These are phyloP conservation scores for Atta cephalotes DNA, from an alignment of 1,140 invertebrate species.

Conservation along the genomic window DNA sequence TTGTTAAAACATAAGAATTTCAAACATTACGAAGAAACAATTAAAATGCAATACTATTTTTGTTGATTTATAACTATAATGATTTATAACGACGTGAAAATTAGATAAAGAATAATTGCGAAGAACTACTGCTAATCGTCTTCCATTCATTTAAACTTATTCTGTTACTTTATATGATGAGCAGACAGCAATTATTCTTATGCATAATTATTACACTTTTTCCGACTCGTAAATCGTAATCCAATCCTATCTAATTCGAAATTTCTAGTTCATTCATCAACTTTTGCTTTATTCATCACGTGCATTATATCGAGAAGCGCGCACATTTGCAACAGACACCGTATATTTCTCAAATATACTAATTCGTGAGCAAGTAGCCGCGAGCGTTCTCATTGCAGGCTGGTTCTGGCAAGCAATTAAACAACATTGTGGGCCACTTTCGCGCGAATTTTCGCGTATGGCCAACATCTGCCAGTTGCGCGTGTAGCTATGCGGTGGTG, in stretches of 20 bases:
- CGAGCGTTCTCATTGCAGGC: constrained; percentile 32
- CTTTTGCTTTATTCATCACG: neutral
- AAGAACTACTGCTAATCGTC: neutral
- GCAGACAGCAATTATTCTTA: neutral
- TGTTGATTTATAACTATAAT: neutral
- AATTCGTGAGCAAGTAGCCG: constrained; percentile 50
- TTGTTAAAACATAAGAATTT: neutral
- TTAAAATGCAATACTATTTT: neutral
- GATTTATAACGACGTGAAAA: neutral
- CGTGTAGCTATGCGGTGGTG: constrained; percentile 58
- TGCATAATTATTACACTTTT: neutral
- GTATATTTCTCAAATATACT: constrained; percentile 19
- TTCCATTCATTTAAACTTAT: neutral
- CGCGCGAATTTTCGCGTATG: constrained; percentile 56
- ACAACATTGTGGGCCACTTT: constrained; percentile 51
- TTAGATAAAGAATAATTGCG: neutral
- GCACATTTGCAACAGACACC: neutral
- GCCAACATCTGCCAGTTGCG: constrained; percentile 41
- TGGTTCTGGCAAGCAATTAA: constrained; percentile 55
- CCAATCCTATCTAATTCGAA: constrained; percentile 22
- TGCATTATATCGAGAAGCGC: neutral
- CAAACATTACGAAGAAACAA: neutral
- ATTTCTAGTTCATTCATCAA: neutral
- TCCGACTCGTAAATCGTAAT: neutral
- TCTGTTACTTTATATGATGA: neutral